Conservation (phyloP, 1,140 invertebrate species). For the Lamellibrachia luymesi region DNA sequence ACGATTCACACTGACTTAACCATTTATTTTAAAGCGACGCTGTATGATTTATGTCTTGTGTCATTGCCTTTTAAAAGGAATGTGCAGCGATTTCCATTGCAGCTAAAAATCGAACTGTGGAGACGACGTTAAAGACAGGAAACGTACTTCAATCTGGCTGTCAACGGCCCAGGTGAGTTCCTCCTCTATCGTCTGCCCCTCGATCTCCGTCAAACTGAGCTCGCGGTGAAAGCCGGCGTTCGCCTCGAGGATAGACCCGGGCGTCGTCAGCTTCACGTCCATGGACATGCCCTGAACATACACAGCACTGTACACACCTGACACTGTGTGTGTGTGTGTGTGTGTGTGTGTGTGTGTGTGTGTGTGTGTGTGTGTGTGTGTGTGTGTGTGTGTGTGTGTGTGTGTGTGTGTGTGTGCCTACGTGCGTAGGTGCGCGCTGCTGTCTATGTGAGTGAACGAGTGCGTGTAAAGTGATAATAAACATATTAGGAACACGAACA, state of each 20-base stretch:
- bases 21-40: too few species aligned
- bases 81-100: background rate
- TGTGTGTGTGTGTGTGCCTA: too few species aligned
- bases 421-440: too few species aligned
- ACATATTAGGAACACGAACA: too few species aligned
- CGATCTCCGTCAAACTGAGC: conserved; percentile 30
- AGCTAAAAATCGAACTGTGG: conserved; percentile 32
- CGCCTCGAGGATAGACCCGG: conserved; percentile 49
- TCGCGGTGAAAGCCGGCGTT: conserved; percentile 52
- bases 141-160: conserved; percentile 26
- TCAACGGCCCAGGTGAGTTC: conserved; percentile 49
- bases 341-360: conserved; percentile 25
- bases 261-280: conserved; percentile 48
- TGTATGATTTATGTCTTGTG: background rate
- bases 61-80: background rate
- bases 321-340: background rate
- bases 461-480: too few species aligned
- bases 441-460: too few species aligned
- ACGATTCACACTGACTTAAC: too few species aligned
- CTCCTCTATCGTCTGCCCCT: conserved; percentile 50
- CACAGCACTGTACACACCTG: background rate
- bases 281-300: conserved; percentile 45
- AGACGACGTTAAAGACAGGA: conserved; percentile 39
- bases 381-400: too few species aligned
- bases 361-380: too few species aligned